Evolutionary conservation across 2,888 invertebrate genomes (phyloP).

Genomic region (Pheosia gnoma): DNA sequence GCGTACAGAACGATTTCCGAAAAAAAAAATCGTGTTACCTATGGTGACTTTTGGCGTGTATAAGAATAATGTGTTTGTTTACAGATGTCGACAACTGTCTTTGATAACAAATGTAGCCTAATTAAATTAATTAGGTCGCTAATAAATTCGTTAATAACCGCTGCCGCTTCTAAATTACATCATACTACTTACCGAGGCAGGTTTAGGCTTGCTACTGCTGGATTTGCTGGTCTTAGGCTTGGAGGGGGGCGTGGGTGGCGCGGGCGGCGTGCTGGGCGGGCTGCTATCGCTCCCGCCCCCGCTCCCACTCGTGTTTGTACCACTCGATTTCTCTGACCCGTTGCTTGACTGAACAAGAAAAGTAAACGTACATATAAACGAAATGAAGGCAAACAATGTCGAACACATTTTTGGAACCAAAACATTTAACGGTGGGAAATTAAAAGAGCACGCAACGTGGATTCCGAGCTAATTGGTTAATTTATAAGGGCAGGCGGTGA

Average conservation of each 20-base stretch:
- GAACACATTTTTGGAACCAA: conserved; percentile 10
- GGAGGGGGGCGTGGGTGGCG: conserved; percentile 62
- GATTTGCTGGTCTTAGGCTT: conserved; percentile 54
- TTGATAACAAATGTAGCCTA: too few relatives aligned
- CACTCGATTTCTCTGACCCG: conserved; percentile 65
- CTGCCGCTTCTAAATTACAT: too few relatives aligned
- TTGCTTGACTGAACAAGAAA: conserved; percentile 64
- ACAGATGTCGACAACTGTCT: too few relatives aligned
- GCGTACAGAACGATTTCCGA: too few relatives aligned
- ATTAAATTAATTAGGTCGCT: too few relatives aligned
- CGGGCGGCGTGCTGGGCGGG: conserved; percentile 76
- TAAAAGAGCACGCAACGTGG: conserved; percentile 70
- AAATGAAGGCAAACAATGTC: not conserved
- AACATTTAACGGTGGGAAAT: conserved; percentile 66
- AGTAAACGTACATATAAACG: not conserved
- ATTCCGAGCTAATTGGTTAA: conserved; percentile 79
- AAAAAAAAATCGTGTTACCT: too few relatives aligned
- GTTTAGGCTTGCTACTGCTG: conserved; percentile 55
- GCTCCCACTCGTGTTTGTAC: conserved; percentile 52
- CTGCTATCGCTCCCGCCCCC: conserved; percentile 64
- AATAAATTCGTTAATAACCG: too few relatives aligned
- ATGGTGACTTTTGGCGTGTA: too few relatives aligned
- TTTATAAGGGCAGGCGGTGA: conserved; percentile 71
- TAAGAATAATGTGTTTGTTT: too few relatives aligned
- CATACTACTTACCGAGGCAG: conserved; percentile 55